phyloP scores from a whole-genome alignment of 2,113 vertebrate species.

The Erpornis zantholeuca region DNA sequence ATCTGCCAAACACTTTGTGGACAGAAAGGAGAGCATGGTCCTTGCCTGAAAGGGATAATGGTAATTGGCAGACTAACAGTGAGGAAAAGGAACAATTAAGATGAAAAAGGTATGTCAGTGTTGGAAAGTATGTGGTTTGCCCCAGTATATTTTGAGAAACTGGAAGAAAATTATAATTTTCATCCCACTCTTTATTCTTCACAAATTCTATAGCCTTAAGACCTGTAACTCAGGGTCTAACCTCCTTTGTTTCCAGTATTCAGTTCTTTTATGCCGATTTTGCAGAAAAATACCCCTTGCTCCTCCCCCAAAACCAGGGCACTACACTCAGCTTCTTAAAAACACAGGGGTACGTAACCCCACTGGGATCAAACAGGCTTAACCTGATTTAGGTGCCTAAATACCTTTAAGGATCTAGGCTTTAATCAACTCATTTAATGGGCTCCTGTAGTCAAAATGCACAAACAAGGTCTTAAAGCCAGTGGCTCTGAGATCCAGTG shows the following conservation, averaged over 20 bases:
- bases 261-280: neutral
- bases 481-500: neutral
- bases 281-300: neutral
- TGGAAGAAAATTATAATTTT: neutral
- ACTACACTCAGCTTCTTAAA: neutral
- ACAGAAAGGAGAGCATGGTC: neutral
- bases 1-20: neutral
- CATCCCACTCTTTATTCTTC: neutral
- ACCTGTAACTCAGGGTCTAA: neutral
- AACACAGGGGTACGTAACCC: neutral
- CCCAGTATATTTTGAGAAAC: neutral
- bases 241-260: neutral
- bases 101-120: neutral
- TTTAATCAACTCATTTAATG: constrained; percentile 3
- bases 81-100: neutral
- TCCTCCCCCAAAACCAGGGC: neutral
- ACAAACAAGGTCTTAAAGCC: constrained; percentile 27
- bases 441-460: neutral
- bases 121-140: neutral
- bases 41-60: neutral
- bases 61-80: neutral
- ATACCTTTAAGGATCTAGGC: neutral
- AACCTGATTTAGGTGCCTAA: neutral
- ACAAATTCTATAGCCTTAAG: neutral
- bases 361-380: neutral